A percentile compares a stretch with the other conserved stretches of the same genome.
phyloP scores from a whole-genome alignment of 2,888 invertebrate species.

The Drosophila tanythrix region DNA sequence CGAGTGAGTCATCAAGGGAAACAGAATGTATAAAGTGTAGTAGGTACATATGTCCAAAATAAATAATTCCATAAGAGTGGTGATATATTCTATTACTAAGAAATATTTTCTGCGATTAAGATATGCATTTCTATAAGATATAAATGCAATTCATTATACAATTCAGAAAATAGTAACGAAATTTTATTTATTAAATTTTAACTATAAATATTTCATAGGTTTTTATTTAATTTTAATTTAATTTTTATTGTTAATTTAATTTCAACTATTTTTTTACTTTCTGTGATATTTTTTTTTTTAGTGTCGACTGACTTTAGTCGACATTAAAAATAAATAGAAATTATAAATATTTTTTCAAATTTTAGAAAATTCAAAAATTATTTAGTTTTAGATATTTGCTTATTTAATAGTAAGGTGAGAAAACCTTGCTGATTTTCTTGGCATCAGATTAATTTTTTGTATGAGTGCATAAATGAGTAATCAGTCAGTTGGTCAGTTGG shows the following conservation, averaged over 20 bases:
- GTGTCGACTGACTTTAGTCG: not conserved
- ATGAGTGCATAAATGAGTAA: slow-evolving; percentile 2
- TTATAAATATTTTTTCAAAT: not conserved
- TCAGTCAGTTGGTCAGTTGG: slow-evolving; percentile 5
- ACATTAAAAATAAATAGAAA: not conserved
- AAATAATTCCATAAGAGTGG: too few relatives aligned
- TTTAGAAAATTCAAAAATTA: not conserved
- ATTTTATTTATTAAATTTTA: too few relatives aligned
- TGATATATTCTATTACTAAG: too few relatives aligned
- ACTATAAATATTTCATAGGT: too few relatives aligned
- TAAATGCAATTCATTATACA: too few relatives aligned
- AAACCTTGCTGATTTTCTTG: not conserved
- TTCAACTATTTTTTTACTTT: not conserved
- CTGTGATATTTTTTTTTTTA: not conserved
- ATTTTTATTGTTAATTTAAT: too few relatives aligned
- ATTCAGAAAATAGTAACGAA: too few relatives aligned
- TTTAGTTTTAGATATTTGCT: not conserved
- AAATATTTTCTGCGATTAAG: not conserved
- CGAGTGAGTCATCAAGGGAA: too few relatives aligned
- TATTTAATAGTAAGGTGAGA: not conserved
- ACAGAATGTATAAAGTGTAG: too few relatives aligned
- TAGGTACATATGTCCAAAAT: too few relatives aligned
- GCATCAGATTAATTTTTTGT: not conserved
- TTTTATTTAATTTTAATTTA: too few relatives aligned
- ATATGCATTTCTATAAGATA: not conserved